Base-by-base conservation (phyloP, 2,113 vertebrate species). In the Xiphorhynchus elegans region DNA sequence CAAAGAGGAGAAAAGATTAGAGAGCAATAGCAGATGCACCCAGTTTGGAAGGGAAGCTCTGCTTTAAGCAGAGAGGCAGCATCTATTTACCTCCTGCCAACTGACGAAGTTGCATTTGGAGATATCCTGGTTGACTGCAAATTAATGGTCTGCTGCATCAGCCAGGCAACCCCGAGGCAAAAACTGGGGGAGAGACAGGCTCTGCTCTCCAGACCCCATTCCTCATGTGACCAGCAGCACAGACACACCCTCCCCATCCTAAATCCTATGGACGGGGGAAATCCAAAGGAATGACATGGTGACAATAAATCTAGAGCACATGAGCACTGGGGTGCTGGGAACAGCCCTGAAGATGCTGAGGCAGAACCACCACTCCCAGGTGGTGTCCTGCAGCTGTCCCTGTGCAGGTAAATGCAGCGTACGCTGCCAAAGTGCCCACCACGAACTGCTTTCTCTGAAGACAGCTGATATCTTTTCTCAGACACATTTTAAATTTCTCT, bases 381-480 rank as follows among this genome's bases (percentile, higher is more conserved):
- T 11, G 8, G 21, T 28, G 50, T 59, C 60, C 90, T 8, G 1
- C 56, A 64, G 19, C 53, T 3, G 3, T 20, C 60, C 59, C 26
- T 3, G 8, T 6, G 3, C 39, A 37, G 33, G 49, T 1, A 21
- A 53, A 2, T 17, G 11, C 3, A 26, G 14, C 0, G 7, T 8
- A 28, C 0, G 1, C 42, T 56, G 77, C 66, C 25, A 63, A 62
- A 25, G 50, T 0, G 0, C 56, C 62, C 0, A 0, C 33, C 14
- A 9, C 0, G 0, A 52, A 24, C 46, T 4, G 52, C 8, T 56
- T 35, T 21, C 75, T 70, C 76, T 64, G 42, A 21, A 44, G 66
- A n/a, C 49, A 56, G 50, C 28, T 9, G 56, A 6, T 39, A n/a
- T 9, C 42, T 88, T 74, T 28, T 17, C 90, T 81, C 68, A 93